Base-by-base conservation (phyloP, 92 coral and sea anemone species). In the Nematostella vectensis region DNA sequence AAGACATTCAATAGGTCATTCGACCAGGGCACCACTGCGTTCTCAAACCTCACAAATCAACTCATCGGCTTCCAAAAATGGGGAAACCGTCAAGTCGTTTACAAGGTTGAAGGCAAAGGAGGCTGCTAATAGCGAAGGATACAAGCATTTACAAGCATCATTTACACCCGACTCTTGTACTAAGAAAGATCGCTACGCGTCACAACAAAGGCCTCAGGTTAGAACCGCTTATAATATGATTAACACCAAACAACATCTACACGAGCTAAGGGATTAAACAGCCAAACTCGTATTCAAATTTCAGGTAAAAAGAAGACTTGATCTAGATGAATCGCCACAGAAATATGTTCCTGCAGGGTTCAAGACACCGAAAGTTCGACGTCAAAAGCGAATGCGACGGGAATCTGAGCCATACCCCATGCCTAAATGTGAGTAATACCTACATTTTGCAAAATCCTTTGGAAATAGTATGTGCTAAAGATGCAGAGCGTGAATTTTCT, bases 301-400 rank as follows among this genome's bases (percentile, higher is more conserved):
- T 26, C 31, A 86, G 98, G 98, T 88, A 12, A 91, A 91, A 58
- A 83, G 98, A 37, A 71, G 93, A 29, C 84, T 91, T 10, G 91
- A 91, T 67, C 80, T 88, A 27, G 98, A 91, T 53, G 81, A 88
- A 57, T 77, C 96, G 11, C 62, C 77, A 28, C 67, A 73, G 28
- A 63, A 55, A 63, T 50, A 39, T 51, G 23, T 55, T 44, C 21
- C 65, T 3, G 25, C 75, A 11, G 31, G 68, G 25, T 91, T 91
- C 70, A 78, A 83, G 77, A 60, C 98, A 0, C 96, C 98, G 9
- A 68, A 78, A 39, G 83, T 71, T 28, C 39, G 74, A 0, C 51
- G 72, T 18, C 70, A 68, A 37, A 69, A 79, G 47, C 70, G 86
- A 40, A 39, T 63, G 11, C 79, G 96, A 6, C 52, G 78, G 21